Conservation (phyloP, 2,888 invertebrate species). For the Synergus gifuensis region DNA sequence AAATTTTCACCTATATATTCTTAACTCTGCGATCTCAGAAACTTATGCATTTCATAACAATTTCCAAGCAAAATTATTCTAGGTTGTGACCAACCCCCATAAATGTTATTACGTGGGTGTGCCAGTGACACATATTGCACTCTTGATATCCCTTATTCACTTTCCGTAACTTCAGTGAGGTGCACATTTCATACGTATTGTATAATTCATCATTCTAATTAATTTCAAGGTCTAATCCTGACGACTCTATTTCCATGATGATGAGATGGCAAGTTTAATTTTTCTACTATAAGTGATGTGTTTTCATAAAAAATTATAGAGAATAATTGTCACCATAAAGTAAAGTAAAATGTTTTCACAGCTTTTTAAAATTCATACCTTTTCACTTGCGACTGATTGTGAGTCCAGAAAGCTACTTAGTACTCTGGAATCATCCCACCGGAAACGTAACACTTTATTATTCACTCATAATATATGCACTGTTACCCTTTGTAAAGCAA, state of each 20-base stretch:
- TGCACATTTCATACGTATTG: slow-evolving; percentile 27
- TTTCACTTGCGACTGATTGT: background rate
- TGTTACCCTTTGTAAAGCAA: background rate
- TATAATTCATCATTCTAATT: slow-evolving; percentile 31
- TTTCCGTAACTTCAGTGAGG: slow-evolving; percentile 34
- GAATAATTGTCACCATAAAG: too few species aligned
- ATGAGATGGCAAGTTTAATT: background rate
- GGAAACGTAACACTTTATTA: background rate
- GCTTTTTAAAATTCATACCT: background rate
- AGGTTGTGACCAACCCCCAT: slow-evolving; percentile 22
- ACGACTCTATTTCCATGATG: background rate
- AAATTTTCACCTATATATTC: too few species aligned
- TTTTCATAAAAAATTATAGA: too few species aligned
- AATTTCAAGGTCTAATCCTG: slow-evolving; percentile 19
- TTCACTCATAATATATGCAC: background rate
- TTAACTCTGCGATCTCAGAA: background rate
- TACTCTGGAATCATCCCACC: background rate
- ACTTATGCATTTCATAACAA: slow-evolving; percentile 3
- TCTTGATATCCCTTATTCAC: slow-evolving; percentile 29
- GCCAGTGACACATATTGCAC: slow-evolving; percentile 24
- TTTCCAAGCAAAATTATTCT: slow-evolving; percentile 29
- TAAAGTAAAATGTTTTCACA: background rate
- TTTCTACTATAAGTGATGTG: too few species aligned
- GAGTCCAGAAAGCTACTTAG: background rate
- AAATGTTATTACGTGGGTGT: slow-evolving; percentile 35